Conservation (phyloP, 2,797 vertebrate species). For the Hipposideros larvatus region DNA sequence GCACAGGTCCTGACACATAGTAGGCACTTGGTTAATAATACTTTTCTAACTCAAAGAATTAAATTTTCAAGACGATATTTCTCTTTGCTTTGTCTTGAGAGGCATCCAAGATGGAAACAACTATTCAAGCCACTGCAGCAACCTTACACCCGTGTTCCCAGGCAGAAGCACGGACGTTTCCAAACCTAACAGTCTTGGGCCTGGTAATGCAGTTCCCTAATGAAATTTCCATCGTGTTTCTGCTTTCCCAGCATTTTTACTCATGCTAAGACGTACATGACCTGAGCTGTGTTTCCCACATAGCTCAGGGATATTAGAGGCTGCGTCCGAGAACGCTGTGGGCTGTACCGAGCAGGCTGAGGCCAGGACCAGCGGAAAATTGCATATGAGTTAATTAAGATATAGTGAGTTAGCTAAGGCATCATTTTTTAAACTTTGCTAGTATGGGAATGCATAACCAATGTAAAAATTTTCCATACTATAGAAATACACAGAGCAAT, state of each 20-base stretch:
- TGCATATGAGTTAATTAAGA: neutral
- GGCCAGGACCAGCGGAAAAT: neutral
- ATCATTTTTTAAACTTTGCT: neutral
- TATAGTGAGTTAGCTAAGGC: neutral
- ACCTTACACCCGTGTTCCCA: constrained; percentile 17
- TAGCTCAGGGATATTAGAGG: neutral
- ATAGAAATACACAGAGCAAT: neutral
- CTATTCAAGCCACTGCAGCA: neutral
- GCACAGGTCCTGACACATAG: neutral
- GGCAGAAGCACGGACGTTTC: neutral
- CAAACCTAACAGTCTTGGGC: constrained; percentile 22
- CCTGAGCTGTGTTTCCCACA: neutral
- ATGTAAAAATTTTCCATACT: neutral
- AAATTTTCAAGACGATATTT: neutral
- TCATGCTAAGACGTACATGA: neutral
- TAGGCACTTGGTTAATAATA: neutral
- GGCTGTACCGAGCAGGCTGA: neutral
- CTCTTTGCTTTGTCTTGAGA: neutral
- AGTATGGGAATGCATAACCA: neutral
- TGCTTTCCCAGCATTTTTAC: constrained; percentile 37
- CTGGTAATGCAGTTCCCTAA: neutral
- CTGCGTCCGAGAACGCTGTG: too few relatives aligned
- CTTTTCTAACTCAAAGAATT: neutral
- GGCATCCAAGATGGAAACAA: constrained; percentile 29
- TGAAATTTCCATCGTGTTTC: constrained; percentile 56